Conservation (phyloP, 1,140 invertebrate genomes). For the Lerema accius region DNA sequence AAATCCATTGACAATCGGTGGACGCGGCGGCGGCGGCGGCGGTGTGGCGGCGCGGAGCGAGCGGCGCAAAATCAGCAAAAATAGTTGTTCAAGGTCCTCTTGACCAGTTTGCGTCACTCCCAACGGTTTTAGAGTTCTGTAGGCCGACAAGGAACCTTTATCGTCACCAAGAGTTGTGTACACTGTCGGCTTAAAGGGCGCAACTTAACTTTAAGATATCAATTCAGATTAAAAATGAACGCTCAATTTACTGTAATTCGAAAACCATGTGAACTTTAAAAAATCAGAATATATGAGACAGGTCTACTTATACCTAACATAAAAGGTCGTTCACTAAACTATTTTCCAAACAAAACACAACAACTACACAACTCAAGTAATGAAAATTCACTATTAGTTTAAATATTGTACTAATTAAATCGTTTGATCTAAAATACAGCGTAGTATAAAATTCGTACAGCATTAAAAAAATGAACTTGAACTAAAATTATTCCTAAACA, state of each 20-base stretch:
- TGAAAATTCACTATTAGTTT: no score
- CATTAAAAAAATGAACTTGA: neutral
- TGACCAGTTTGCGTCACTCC: neutral
- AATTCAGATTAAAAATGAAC: neutral
- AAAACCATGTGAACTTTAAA: no score
- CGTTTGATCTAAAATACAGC: neutral
- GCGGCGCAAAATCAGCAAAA: constrained; percentile 5
- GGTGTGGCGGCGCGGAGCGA: neutral
- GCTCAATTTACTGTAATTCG: neutral
- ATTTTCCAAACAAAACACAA: no score
- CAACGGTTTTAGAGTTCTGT: neutral
- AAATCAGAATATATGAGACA: no score
- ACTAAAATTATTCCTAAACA: neutral
- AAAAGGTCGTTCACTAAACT: no score
- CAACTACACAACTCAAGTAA: no score
- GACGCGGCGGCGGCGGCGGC: neutral
- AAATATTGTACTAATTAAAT: neutral
- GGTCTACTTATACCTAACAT: no score
- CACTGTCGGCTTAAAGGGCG: neutral
- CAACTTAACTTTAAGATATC: neutral
- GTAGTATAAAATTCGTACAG: neutral
- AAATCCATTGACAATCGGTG: neutral
- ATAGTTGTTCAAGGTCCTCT: constrained; percentile 2
- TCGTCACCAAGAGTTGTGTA: neutral
- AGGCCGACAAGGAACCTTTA: neutral